A percentile compares a stretch with the other conserved stretches of the same genome.
Evolutionary conservation across 2,888 invertebrate species (phyloP).

Genomic region (Gibbula magus): DNA sequence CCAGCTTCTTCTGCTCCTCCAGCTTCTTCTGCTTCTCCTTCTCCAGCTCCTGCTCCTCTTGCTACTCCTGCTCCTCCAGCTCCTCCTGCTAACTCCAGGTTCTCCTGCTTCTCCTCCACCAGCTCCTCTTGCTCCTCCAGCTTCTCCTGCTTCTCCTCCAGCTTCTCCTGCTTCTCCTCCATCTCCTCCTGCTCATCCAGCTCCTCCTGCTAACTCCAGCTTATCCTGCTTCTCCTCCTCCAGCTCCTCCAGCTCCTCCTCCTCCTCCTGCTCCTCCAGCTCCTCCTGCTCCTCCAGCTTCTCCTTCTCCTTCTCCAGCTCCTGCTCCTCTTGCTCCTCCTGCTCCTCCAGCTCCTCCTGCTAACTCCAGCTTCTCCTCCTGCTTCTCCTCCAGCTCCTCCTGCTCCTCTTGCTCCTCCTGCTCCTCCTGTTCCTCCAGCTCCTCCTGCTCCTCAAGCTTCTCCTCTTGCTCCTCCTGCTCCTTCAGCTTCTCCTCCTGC

Average conservation of each 20-base stretch:
- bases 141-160: too few species aligned
- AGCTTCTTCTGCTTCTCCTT: conserved; percentile 23
- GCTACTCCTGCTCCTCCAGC: not conserved
- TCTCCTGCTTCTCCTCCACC: too few species aligned
- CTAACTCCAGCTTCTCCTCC: not conserved
- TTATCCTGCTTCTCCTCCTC: too few species aligned
- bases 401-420: not conserved
- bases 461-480: conserved; percentile 8
- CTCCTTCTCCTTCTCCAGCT: conserved; percentile 8
- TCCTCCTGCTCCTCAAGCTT: not conserved
- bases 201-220: too few species aligned
- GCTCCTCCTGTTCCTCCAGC: not conserved
- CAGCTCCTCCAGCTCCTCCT: not conserved
- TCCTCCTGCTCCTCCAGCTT: conserved; percentile 2
- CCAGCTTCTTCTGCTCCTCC: conserved; percentile 6
- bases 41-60: conserved; percentile 24
- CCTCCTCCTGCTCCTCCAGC: conserved; percentile 21
- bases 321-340: not conserved
- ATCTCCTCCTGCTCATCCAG: too few species aligned
- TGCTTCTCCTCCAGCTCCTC: too few species aligned
- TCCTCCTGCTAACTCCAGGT: not conserved
- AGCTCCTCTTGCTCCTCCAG: too few species aligned
- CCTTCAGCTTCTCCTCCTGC: conserved; percentile 20
- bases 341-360: not conserved
- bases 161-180: too few species aligned